phyloP scores from a whole-genome alignment of 2,113 vertebrate species.

The Alaudala cheleensis region DNA sequence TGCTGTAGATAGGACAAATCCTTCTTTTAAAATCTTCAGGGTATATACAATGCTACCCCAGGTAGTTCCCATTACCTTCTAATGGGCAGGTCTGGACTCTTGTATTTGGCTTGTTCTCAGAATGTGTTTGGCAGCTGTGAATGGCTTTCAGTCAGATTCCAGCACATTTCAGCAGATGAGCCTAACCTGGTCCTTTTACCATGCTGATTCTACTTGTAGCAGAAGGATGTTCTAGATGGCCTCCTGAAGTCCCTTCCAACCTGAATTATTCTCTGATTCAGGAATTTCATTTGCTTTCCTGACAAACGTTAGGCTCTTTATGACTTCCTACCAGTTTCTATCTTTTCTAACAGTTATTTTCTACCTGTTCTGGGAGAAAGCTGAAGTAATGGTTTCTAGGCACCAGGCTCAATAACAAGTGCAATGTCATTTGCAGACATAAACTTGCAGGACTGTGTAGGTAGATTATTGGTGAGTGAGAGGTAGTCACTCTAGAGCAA shows the following conservation, averaged over 20 bases:
- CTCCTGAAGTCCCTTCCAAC: neutral
- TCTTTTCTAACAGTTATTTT: neutral
- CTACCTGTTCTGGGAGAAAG: neutral
- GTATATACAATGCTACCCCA: neutral
- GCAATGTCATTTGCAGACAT: neutral
- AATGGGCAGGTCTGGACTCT: neutral
- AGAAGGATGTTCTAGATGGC: neutral
- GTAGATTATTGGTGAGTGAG: neutral
- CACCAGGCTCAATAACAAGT: neutral
- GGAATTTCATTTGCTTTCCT: neutral
- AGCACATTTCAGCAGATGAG: neutral
- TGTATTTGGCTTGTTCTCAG: neutral
- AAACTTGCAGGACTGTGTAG: neutral
- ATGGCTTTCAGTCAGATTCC: neutral
- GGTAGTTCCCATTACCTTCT: neutral
- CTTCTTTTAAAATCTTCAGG: conserved; percentile 12
- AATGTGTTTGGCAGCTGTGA: neutral
- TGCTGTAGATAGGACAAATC: neutral
- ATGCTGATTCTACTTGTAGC: neutral
- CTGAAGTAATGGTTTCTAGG: neutral
- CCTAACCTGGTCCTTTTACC: neutral
- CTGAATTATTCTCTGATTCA: neutral
- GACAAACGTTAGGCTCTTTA: neutral
- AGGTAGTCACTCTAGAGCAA: neutral
- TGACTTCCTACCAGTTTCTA: neutral